phyloP scores from a whole-genome alignment of 2,888 invertebrate species.

The Lochmaea capreae region DNA sequence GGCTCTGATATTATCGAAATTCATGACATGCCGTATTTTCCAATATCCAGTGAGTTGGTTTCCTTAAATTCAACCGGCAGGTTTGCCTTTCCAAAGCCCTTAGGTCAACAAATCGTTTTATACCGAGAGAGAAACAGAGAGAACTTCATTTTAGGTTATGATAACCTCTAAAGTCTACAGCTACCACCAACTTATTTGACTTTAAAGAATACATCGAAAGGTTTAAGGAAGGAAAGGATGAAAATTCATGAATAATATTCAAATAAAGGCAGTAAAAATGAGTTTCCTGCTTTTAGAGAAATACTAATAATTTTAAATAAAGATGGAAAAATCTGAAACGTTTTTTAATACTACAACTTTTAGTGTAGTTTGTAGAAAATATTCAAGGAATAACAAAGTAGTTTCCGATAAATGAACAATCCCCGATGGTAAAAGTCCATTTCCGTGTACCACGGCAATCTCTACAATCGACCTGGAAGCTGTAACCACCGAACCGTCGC shows the following conservation, averaged over 20 bases:
- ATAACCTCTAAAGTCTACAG: slow-evolving; percentile 20
- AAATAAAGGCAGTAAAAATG: neutral
- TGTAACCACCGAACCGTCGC: slow-evolving; percentile 12
- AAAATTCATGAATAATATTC: neutral
- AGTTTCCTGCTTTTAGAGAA: neutral
- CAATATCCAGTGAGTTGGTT: slow-evolving; percentile 33
- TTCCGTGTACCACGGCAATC: slow-evolving; percentile 5
- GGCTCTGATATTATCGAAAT: neutral
- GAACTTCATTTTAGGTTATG: slow-evolving; percentile 37
- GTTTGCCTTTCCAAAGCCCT: slow-evolving; percentile 30
- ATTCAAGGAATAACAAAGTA: neutral
- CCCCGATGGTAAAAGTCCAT: neutral
- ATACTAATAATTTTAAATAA: neutral
- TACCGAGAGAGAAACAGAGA: slow-evolving; percentile 2
- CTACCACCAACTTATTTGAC: slow-evolving; percentile 14
- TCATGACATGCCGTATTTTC: slow-evolving; percentile 18
- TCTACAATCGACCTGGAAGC: slow-evolving; percentile 21
- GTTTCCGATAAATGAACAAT: neutral
- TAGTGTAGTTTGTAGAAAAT: neutral
- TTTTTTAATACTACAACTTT: no score
- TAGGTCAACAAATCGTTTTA: slow-evolving; percentile 41
- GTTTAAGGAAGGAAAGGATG: neutral
- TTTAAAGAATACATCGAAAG: slow-evolving; percentile 7
- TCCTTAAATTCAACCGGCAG: slow-evolving; percentile 25
- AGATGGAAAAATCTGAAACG: no score